Conservation (phyloP, 2,888 invertebrate genomes). For the Stenchaetothrips biformis region DNA sequence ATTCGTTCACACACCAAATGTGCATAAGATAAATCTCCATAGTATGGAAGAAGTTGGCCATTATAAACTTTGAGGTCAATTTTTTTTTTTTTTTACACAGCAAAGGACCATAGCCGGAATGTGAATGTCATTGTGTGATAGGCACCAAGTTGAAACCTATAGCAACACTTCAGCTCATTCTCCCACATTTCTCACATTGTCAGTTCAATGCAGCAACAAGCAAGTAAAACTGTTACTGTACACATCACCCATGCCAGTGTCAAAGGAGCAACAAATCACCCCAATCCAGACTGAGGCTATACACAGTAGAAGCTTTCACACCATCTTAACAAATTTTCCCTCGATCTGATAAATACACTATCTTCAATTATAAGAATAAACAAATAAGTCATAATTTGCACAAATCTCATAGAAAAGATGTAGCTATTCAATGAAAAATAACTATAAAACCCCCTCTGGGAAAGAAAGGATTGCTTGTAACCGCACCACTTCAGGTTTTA, state of each 20-base stretch:
- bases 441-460: constrained; percentile 1
- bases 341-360: constrained; percentile 22
- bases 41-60: background rate
- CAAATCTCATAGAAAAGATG: constrained; percentile 12
- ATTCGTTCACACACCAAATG: constrained; percentile 11
- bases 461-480: background rate
- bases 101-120: constrained; percentile 20
- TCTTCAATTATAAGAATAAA: constrained; percentile 24
- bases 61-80: background rate
- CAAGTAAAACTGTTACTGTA: background rate
- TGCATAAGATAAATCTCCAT: background rate
- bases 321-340: constrained; percentile 20
- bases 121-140: constrained; percentile 21
- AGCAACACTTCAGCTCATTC: constrained; percentile 1
- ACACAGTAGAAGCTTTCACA: constrained; percentile 23
- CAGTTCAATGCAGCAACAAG: constrained; percentile 22
- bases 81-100: background rate
- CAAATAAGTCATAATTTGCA: constrained; percentile 25
- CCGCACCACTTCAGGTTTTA: background rate
- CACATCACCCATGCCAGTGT: constrained; percentile 17
- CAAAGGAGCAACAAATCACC: constrained; percentile 13
- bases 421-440: constrained; percentile 24
- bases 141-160: constrained; percentile 3
- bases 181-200: constrained; percentile 2
- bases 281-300: constrained; percentile 1